Base-by-base conservation (phyloP, 2,888 invertebrate species). In the Lasioglossum pauxillum region DNA sequence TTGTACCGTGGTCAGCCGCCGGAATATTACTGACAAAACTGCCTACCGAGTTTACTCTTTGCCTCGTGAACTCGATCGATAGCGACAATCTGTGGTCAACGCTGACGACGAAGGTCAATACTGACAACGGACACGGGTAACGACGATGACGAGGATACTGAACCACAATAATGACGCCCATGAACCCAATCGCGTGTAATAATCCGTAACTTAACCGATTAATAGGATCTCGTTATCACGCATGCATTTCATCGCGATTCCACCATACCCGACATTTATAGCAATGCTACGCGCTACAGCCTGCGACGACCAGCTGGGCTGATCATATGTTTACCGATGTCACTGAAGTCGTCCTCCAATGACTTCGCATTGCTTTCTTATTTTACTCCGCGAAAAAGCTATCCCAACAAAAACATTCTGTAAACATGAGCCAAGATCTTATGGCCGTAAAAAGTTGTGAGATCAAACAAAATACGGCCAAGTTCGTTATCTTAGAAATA, bases 161-260 rank as follows among this genome's bases (percentile, higher is more conserved):
- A 12, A 72, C 88, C 82, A 73, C 86, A 86, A 86, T 83, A 91
- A 88, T 86, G 87, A 89, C 89, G 86, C 86, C 85, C 80, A 81
- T 83, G 84, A 82, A 90, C 86, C 82, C 78, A 44, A 31, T 60
- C 60, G 8, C n/a, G 38, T 78, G 91, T 90, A 92, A 94, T 94
- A 93, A 94, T 94, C 92, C 93, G 90, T 92, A 87, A 93, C 92
- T 91, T 89, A 89, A 87, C 89, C 91, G 90, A 92, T 93, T 92
- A 93, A 92, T 89, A 89, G 82, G 86, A 77, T 80, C 75, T 85
- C 83, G 85, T 81, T 86, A 80, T 76, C 87, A 72, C 78, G 75
- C 72, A 41, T 71, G 71, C 71, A 38, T 74, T 53, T 67, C 72
- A 57, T 27, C 44, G 71, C 53, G 76, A 74, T 80, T 76, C 74